phyloP scores from a whole-genome alignment of 2,113 vertebrate species.

The Sakesphorus luctuosus region DNA sequence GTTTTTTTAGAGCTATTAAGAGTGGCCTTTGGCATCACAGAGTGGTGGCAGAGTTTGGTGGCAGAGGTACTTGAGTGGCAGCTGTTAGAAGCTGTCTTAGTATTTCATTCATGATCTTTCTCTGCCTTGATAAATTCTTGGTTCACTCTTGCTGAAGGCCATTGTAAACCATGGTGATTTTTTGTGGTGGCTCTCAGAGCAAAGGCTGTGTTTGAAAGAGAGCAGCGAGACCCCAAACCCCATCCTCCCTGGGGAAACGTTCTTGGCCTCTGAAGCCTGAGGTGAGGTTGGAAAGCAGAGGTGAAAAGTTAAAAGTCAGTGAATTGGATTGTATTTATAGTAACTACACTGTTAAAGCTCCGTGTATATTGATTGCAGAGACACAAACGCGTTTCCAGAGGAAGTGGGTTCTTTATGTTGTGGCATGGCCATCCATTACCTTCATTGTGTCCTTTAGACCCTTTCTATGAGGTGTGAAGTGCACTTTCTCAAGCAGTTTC shows the following conservation, averaged over 20 bases:
- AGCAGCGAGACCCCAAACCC: neutral
- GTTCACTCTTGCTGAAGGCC: neutral
- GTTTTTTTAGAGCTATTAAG: neutral
- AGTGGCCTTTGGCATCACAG: neutral
- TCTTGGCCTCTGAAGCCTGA: neutral
- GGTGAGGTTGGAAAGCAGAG: neutral
- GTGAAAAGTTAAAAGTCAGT: neutral
- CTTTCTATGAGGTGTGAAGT: neutral
- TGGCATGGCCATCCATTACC: neutral
- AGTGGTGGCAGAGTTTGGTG: neutral
- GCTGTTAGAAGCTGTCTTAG: neutral
- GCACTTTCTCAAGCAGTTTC: neutral
- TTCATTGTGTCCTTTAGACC: neutral
- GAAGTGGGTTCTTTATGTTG: neutral
- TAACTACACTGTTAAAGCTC: neutral
- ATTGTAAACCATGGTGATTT: neutral
- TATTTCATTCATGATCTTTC: neutral
- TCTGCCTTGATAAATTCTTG: neutral
- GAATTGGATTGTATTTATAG: neutral
- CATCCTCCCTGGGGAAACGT: neutral
- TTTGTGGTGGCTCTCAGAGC: neutral
- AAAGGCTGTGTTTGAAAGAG: neutral
- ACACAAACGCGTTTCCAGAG: neutral
- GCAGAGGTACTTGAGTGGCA: neutral
- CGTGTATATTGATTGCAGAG: accelerated